Conservation (phyloP, 2,113 vertebrate genomes). For the Pelodiscus sinensis region DNA sequence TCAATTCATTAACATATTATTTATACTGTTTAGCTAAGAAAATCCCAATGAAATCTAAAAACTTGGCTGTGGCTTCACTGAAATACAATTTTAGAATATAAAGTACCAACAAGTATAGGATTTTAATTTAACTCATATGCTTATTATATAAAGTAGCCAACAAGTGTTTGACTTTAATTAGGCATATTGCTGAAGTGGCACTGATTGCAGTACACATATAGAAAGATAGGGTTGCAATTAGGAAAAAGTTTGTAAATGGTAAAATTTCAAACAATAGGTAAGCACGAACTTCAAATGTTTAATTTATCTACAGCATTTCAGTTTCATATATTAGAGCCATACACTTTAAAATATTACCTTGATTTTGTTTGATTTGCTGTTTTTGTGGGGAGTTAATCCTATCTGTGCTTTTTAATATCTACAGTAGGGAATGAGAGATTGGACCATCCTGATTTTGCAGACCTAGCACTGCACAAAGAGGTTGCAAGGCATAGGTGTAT, state of each 20-base stretch:
- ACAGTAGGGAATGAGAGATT: neutral
- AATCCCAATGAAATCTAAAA: neutral
- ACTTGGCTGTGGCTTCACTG: neutral
- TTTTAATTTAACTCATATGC: neutral
- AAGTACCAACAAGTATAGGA: slow-evolving; percentile 24
- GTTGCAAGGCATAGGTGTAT: neutral
- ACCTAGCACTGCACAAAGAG: slow-evolving; percentile 1
- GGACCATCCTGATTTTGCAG: slow-evolving; percentile 24
- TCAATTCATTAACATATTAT: neutral
- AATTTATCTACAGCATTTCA: slow-evolving; percentile 7
- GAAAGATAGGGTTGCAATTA: slow-evolving; percentile 1
- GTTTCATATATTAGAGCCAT: neutral
- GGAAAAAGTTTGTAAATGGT: neutral
- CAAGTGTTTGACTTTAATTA: neutral
- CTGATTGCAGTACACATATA: neutral
- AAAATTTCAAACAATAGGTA: neutral
- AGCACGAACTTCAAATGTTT: neutral
- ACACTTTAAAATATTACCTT: neutral
- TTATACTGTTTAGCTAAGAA: neutral
- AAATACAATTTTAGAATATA: neutral
- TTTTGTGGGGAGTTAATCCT: neutral
- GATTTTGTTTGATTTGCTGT: neutral
- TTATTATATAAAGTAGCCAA: neutral
- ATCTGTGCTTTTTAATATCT: neutral
- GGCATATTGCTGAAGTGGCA: neutral